Percentiles rank a stretch among this genome's conserved stretches.
Evolutionary conservation across 2,888 invertebrate genomes (phyloP).

Genomic region (Crossocerus cetratus): DNA sequence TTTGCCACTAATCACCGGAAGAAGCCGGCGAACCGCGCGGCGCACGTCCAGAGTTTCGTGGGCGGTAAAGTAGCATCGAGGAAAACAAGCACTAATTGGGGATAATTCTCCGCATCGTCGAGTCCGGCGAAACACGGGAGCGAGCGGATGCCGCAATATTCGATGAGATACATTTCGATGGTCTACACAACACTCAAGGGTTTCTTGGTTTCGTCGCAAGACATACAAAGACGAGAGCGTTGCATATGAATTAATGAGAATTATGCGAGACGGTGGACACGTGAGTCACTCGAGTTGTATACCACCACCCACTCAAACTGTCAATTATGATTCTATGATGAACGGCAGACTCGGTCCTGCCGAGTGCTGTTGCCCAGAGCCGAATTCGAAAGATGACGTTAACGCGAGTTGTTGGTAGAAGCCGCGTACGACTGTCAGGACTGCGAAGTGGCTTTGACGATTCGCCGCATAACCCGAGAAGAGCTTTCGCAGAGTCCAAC

Average conservation of each 20-base stretch:
- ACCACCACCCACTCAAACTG: constrained; percentile 40
- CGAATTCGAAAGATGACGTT: too few species aligned
- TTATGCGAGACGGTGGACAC: constrained; percentile 40
- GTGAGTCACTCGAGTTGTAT: constrained; percentile 41
- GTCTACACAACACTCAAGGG: too few species aligned
- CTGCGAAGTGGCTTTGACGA: too few species aligned
- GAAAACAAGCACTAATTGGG: not conserved
- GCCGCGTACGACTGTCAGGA: too few species aligned
- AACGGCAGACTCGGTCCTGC: not conserved
- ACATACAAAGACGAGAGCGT: not conserved
- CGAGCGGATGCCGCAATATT: too few species aligned
- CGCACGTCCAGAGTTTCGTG: not conserved
- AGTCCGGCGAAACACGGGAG: too few species aligned
- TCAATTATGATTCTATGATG: constrained; percentile 27
- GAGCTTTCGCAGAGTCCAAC: too few species aligned
- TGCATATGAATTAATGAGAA: constrained; percentile 24
- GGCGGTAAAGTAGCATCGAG: constrained; percentile 2
- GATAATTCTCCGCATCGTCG: not conserved
- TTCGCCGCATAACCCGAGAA: too few species aligned
- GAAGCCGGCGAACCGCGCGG: not conserved
- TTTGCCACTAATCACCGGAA: constrained; percentile 9
- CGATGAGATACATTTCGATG: too few species aligned
- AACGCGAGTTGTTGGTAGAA: too few species aligned
- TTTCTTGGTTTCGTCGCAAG: not conserved
- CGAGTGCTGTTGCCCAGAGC: too few species aligned